Base-by-base conservation (phyloP, 1,140 invertebrate species). In the Drosophila subobscura region DNA sequence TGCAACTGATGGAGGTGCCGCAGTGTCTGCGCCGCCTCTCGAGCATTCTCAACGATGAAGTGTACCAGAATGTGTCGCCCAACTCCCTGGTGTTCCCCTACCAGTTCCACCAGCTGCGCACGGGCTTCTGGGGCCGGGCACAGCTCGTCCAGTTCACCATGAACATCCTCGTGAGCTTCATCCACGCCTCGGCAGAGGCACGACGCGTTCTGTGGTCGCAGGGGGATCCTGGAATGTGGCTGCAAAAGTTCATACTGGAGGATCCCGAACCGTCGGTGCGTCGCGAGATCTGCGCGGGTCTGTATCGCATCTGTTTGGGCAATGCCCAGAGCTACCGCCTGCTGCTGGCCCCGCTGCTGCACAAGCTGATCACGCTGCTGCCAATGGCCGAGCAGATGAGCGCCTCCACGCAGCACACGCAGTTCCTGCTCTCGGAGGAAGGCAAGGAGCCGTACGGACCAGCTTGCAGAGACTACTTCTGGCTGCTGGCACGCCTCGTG, bases 391-490 rank as follows among this genome's bases (percentile, higher is more conserved):
- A 97, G 81, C 93, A 95, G 44, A 97, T 98, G 95, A 94, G 96
- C 55, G 96, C 96, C 5, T 94, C 94, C 20, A 91, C 91, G 20
- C 88, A 91, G 44, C 84, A 86, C 51, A 93, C 93, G 22, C 67
- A 94, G 27, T 93, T 94, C 66, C 91, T 94, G 41, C 91, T 92
- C 0, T 91, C 94, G 0, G 96, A 97, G 81, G 96, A 97, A 84
- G 96, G 96, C 2, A 98, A 98, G 86, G 97, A 98, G 83, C 96
- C 97, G 0, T 98, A 97, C 90, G 97, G 97, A 1, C 97, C 97
- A 4, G 97, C 97, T 4, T 98, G 97, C 92, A 92, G 97, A 20
- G 97, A 99, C 91, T 99, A 98, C 91, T 98, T 98, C 90, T 98
- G 97, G 97, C 92, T 98, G 0, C 93, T 98, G 2, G 97, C 97